Evolutionary conservation across 2,797 vertebrate genomes (phyloP).

Genomic region (Clarias fuscus): DNA sequence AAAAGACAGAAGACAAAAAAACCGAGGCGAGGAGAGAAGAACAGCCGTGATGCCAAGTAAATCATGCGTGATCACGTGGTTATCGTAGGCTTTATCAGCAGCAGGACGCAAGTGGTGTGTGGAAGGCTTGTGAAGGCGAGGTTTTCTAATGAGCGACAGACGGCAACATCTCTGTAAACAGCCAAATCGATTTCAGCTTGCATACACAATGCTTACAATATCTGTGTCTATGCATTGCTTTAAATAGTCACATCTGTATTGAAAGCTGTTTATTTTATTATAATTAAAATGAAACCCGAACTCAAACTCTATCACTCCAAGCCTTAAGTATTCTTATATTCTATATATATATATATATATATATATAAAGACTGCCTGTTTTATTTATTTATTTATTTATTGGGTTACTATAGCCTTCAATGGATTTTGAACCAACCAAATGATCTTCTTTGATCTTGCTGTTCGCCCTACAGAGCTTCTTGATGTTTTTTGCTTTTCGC

Average conservation of each 20-base stretch:
- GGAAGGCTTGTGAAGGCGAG: background rate
- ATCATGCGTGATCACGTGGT: conserved; percentile 46
- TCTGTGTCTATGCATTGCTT: background rate
- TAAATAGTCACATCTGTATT: background rate
- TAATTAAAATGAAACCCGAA: no score
- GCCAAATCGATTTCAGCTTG: conserved; percentile 30
- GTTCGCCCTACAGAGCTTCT: background rate
- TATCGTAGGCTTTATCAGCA: conserved; percentile 4
- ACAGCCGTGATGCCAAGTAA: conserved; percentile 58
- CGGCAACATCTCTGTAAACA: conserved; percentile 4
- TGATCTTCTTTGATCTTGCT: background rate
- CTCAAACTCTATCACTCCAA: no score
- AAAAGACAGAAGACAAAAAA: conserved; percentile 42
- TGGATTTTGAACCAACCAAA: no score
- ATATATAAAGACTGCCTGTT: no score
- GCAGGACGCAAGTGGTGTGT: conserved; percentile 21
- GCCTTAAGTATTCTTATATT: no score
- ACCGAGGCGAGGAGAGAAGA: conserved; percentile 59
- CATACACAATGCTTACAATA: background rate
- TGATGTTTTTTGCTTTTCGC: background rate
- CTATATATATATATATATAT: no score
- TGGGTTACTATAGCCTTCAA: no score
- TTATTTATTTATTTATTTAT: no score
- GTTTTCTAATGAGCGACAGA: conserved; percentile 32
- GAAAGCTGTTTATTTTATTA: background rate